These are phyloP conservation scores for Bombyx huttoni DNA, from an alignment of 2,888 invertebrate species.

Conservation along the genomic window DNA sequence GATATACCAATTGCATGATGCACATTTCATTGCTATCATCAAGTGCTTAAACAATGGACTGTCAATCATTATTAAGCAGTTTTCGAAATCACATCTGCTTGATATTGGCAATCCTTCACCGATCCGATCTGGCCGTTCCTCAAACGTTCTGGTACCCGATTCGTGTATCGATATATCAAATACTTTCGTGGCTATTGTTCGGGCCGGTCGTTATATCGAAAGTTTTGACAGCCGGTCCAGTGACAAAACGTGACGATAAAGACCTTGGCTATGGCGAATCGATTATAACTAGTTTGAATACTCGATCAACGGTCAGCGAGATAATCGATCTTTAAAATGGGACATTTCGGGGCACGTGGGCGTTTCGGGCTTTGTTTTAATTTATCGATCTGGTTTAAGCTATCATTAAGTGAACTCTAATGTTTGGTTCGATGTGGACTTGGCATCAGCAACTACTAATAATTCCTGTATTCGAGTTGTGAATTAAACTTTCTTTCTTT, in stretches of 20 bases:
- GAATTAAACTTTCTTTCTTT: no score
- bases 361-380: no score
- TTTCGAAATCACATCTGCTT: not conserved
- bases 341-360: not conserved
- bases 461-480: no score
- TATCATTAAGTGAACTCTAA: no score
- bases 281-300: not conserved
- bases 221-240: constrained; percentile 5
- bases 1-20: not conserved
- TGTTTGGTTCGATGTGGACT: no score
- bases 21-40: not conserved
- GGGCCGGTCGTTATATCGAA: constrained; percentile 8
- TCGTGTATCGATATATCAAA: constrained; percentile 6
- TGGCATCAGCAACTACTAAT: no score
- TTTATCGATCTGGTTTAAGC: no score
- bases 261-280: constrained; percentile 16
- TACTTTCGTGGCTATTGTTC: constrained; percentile 9
- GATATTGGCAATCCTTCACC: not conserved
- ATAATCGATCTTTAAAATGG: not conserved
- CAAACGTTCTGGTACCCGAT: not conserved
- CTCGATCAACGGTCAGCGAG: not conserved
- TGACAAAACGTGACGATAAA: constrained; percentile 21
- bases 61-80: not conserved
- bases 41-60: not conserved
- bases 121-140: constrained; percentile 9